Evolutionary conservation across 2,888 invertebrate genomes (phyloP).

Genomic region (Drosophila cognata): DNA sequence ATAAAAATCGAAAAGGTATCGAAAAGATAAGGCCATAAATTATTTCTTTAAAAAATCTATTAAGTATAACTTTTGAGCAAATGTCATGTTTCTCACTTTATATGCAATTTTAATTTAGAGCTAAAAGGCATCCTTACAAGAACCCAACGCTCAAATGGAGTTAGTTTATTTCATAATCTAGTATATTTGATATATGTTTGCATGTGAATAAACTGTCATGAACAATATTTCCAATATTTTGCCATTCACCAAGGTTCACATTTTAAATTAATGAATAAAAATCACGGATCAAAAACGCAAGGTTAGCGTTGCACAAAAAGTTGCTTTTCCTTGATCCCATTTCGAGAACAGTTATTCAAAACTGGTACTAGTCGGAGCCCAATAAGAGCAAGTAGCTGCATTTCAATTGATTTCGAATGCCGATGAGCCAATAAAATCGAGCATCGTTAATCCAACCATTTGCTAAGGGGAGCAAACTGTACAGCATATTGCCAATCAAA

Average conservation of each 20-base stretch:
- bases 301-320: neutral
- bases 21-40: neutral
- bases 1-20: neutral
- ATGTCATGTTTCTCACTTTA: neutral
- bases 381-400: conserved; percentile 1
- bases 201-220: neutral
- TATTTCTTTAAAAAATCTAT: neutral
- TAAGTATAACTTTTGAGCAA: neutral
- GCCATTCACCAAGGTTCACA: conserved; percentile 1
- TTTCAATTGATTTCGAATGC: conserved; percentile 36
- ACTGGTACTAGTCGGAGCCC: neutral
- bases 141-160: neutral
- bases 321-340: neutral
- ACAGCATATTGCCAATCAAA: conserved; percentile 67
- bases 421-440: conserved; percentile 28
- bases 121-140: neutral
- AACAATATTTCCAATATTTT: neutral
- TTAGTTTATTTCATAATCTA: neutral
- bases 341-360: neutral
- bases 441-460: conserved; percentile 32
- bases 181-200: neutral
- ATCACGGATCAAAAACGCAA: neutral
- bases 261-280: neutral
- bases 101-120: neutral
- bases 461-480: conserved; percentile 23